phyloP scores from a whole-genome alignment of 2,888 invertebrate genomes.

The Cosmia trapezina region DNA sequence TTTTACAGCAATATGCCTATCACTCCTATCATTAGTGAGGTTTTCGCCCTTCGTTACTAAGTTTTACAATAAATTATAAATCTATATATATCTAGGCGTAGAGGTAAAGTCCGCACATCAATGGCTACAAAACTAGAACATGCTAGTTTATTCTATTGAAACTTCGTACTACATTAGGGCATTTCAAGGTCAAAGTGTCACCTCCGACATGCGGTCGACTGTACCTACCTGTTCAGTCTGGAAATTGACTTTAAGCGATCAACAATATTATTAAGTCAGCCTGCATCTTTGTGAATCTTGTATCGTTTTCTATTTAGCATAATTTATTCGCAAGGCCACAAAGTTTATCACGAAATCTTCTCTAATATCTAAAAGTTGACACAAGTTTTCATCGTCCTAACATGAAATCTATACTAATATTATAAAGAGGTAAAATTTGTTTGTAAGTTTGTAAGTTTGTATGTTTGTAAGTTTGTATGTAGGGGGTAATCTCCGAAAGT shows the following conservation, averaged over 20 bases:
- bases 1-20: slow-evolving; percentile 11
- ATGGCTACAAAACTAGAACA: not conserved
- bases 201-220: not conserved
- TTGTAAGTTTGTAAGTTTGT: no score
- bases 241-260: not conserved
- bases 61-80: no score
- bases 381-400: slow-evolving; percentile 5
- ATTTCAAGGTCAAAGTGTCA: not conserved
- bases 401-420: no score
- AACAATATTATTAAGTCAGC: not conserved
- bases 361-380: slow-evolving; percentile 8
- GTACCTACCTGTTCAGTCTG: not conserved
- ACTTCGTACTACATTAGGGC: not conserved
- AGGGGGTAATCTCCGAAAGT: no score
- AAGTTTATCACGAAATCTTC: slow-evolving; percentile 12
- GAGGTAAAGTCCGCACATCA: not conserved
- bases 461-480: no score
- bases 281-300: slow-evolving; percentile 18
- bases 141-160: not conserved
- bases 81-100: no score
- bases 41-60: not conserved
- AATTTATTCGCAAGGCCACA: slow-evolving; percentile 46
- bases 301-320: slow-evolving; percentile 44
- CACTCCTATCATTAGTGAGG: not conserved
- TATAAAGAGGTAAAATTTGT: no score